Conservation (phyloP, 92 coral and sea anemone genomes). For the Micromussa lordhowensis region DNA sequence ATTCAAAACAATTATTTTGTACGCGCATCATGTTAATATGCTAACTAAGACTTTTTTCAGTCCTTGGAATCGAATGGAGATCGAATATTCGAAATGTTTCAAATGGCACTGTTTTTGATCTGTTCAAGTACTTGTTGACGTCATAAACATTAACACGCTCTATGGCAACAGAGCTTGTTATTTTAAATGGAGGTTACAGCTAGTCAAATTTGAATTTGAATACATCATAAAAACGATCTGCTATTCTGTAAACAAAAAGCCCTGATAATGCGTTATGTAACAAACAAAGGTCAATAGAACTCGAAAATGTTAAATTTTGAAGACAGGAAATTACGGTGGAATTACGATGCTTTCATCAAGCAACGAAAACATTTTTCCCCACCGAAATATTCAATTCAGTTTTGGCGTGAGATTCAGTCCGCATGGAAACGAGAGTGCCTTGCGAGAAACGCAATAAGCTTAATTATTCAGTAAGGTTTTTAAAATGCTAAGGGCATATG, state of each 20-base stretch:
- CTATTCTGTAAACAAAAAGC: background rate
- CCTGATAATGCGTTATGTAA: background rate
- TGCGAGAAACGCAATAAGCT: background rate
- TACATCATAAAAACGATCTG: background rate
- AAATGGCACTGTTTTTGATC: background rate
- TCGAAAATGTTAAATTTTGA: background rate
- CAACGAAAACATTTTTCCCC: background rate
- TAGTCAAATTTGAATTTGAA: conserved; percentile 13
- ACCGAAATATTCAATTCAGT: background rate
- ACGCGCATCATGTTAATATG: too few relatives aligned
- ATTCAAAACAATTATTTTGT: background rate
- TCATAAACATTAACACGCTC: background rate
- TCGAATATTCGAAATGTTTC: background rate
- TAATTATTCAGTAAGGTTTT: background rate
- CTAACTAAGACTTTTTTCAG: background rate
- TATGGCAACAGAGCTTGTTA: background rate
- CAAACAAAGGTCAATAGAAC: background rate
- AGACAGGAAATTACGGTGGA: background rate
- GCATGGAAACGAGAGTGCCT: background rate
- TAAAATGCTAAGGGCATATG: background rate
- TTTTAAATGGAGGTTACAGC: background rate
- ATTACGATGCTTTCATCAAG: background rate
- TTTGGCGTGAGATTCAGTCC: background rate
- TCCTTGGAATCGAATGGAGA: background rate
- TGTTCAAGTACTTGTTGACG: background rate